Conservation (phyloP, 2,888 invertebrate species). For the Lomographa bimaculata region DNA sequence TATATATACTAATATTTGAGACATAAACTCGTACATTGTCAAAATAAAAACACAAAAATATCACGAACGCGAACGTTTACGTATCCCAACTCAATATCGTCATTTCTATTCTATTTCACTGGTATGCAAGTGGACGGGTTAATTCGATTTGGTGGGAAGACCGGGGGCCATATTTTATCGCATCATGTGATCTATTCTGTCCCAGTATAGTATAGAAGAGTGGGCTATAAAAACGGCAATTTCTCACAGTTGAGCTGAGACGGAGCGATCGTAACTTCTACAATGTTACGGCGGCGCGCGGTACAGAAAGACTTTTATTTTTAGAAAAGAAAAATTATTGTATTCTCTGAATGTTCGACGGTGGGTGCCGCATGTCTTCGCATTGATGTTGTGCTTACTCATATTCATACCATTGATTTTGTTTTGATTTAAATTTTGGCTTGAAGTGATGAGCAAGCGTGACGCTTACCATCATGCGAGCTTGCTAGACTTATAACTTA, state of each 20-base stretch:
- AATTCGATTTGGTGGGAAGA: constrained; percentile 78
- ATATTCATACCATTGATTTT: too few relatives aligned
- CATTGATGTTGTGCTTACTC: constrained; percentile 9
- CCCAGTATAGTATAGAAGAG: constrained; percentile 79
- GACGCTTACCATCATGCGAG: too few relatives aligned
- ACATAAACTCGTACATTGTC: too few relatives aligned
- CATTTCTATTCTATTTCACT: constrained; percentile 77
- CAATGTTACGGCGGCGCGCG: constrained; percentile 77
- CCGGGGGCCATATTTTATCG: constrained; percentile 81
- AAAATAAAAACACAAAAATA: constrained; percentile 34
- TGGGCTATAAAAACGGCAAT: constrained; percentile 83
- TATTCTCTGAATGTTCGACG: constrained; percentile 46
- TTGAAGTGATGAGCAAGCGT: too few relatives aligned
- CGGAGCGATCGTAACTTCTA: constrained; percentile 80
- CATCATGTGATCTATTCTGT: constrained; percentile 83
- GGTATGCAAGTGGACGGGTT: constrained; percentile 83
- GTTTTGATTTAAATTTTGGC: too few relatives aligned
- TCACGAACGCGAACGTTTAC: constrained; percentile 62
- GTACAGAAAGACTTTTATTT: constrained; percentile 69
- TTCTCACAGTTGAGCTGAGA: constrained; percentile 81
- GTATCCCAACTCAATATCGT: constrained; percentile 72
- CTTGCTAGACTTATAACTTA: too few relatives aligned
- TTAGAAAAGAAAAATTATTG: constrained; percentile 63
- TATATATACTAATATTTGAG: too few relatives aligned
- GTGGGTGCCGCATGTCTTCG: constrained; percentile 11